Evolutionary conservation across 35 echinoderm and acorn worm genomes (phyloP), one percentile per base, ranked within the genome.

Genomic region (Holothuria glaberrima): DNA sequence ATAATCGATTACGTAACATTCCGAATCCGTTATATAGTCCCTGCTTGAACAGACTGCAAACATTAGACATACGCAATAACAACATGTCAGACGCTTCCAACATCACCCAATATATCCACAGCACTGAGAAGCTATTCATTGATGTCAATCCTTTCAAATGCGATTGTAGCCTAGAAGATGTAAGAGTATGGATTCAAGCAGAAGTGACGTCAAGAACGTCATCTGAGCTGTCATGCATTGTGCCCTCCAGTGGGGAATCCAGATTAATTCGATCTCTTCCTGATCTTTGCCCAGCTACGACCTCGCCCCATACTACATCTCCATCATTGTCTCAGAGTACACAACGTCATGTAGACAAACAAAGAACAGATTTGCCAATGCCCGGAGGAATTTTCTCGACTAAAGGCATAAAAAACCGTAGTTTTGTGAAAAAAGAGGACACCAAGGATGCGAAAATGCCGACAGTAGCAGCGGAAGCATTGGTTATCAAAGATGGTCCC

Each of bases 1-100:
- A 83, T 63, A 83, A 83, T 48, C 19, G n/a, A 60, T 35, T 83
- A 31, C 24, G 24, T 7, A 57, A 59, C 80, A 83, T 83, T 33
- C 80, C 80, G 28, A 30, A 35, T 12, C 52, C 54, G 22, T 4
- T 0, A 12, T 24, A 6, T 17, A 61, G 25, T 35, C 22, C 28
- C 21, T 19, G 45, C 3, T 63, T 33, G 30, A 38, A 34, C 45
- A 25, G 27, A 19, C 54, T 61, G 21, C 80, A 83, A 19, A 83
- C 58, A 33, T 46, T 83, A 16, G 80, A 83, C 32, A 34, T 83
- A 16, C 46, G 80, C 20, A 31, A 83, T 35, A 83, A 83, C n/a
- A 34, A 83, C 28, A 58, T 83, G 13, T 21, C 52, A 4, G 80
- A 83, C 30, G 80, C 80, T 31, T 58, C 80, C 24, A 63, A 83